phyloP scores from a whole-genome alignment of 2,888 invertebrate species.

The Troglohyphantes excavatus region DNA sequence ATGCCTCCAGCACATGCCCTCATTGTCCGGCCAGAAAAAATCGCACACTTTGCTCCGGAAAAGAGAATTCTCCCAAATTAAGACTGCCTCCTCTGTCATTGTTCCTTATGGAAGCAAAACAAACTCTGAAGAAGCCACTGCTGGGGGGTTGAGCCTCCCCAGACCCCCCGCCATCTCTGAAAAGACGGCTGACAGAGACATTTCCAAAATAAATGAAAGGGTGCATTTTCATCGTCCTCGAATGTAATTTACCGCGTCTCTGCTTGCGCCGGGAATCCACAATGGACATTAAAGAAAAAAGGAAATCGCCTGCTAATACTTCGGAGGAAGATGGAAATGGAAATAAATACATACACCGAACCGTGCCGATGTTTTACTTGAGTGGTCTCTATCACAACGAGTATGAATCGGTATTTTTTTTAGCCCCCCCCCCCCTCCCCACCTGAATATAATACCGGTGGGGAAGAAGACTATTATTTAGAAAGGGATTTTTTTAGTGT shows the following conservation, averaged over 20 bases:
- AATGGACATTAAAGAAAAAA: slow-evolving; percentile 50
- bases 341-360: slow-evolving; percentile 9
- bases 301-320: slow-evolving; percentile 29
- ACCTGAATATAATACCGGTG: not conserved
- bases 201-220: slow-evolving; percentile 71
- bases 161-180: slow-evolving; percentile 43
- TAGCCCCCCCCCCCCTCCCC: not conserved
- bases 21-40: slow-evolving; percentile 36
- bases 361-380: slow-evolving; percentile 28
- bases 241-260: slow-evolving; percentile 65
- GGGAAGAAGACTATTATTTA: not conserved
- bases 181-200: slow-evolving; percentile 71
- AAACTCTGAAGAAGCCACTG: slow-evolving; percentile 51
- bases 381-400: slow-evolving; percentile 17
- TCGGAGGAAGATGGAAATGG: not conserved
- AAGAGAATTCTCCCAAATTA: slow-evolving; percentile 55
- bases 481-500: not conserved
- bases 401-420: slow-evolving; percentile 4
- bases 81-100: slow-evolving; percentile 54
- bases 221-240: slow-evolving; percentile 47
- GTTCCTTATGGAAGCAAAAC: slow-evolving; percentile 20
- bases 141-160: not conserved
- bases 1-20: not conserved
- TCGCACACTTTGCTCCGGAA: not conserved
- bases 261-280: slow-evolving; percentile 42